These are phyloP conservation scores for Epinotia brunnichana DNA, from an alignment of 2,888 invertebrate species.

Conservation along the genomic window DNA sequence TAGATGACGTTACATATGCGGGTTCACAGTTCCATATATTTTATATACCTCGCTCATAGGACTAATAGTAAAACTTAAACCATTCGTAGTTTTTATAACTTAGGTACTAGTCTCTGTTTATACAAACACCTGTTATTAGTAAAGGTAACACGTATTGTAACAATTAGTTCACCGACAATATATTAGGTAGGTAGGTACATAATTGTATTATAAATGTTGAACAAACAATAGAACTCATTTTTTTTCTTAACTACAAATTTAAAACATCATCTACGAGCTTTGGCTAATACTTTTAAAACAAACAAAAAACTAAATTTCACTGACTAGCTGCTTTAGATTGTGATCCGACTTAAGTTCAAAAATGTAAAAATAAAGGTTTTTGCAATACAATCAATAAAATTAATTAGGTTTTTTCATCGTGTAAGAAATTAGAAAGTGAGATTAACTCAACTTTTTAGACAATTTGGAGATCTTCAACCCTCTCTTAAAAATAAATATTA, in stretches of 20 bases:
- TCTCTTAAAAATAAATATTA: no score
- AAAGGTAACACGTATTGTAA: constrained; percentile 28
- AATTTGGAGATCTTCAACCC: no score
- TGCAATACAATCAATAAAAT: constrained; percentile 1
- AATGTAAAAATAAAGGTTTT: not conserved
- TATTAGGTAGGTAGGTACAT: not conserved
- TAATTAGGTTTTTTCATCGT: not conserved
- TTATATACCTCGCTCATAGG: not conserved
- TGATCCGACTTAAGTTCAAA: constrained; percentile 22
- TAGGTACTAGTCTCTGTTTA: not conserved
- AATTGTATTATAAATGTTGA: not conserved
- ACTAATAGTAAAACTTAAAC: not conserved
- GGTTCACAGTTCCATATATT: not conserved
- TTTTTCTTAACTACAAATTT: constrained; percentile 44
- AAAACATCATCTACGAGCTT: constrained; percentile 54
- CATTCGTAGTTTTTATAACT: not conserved
- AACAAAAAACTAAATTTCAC: constrained; percentile 18
- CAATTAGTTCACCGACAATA: constrained; percentile 21
- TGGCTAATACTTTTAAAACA: constrained; percentile 49
- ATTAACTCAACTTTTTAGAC: not conserved
- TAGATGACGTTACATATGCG: not conserved
- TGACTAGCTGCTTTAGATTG: constrained; percentile 37
- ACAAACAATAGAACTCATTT: constrained; percentile 26
- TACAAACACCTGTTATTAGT: constrained; percentile 26
- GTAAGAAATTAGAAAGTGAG: not conserved